Conservation (phyloP, 2,888 invertebrate species). For the Amblyjoppa proteus region DNA sequence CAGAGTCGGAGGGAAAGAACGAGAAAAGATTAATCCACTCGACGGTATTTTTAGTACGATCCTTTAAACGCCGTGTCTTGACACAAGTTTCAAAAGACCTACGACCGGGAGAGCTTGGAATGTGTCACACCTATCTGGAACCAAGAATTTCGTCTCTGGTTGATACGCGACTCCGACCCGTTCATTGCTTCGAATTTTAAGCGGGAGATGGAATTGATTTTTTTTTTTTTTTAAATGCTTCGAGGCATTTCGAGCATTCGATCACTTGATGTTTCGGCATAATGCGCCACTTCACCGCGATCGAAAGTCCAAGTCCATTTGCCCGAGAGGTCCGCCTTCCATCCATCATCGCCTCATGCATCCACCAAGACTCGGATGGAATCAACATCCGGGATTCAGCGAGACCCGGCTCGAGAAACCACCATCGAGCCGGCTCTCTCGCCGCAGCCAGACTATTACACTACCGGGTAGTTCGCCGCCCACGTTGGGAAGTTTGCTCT, state of each 20-base stretch:
- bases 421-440: not conserved
- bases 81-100: not conserved
- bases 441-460: constrained; percentile 42
- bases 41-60: not conserved
- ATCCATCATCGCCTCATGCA: constrained; percentile 29
- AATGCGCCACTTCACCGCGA: not conserved
- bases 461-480: constrained; percentile 3
- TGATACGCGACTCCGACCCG: not conserved
- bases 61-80: not conserved
- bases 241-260: not conserved
- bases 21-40: constrained; percentile 10
- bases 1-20: constrained; percentile 5
- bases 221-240: not conserved
- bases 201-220: not conserved
- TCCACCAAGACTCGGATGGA: constrained; percentile 33
- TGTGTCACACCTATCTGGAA: not conserved
- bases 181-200: not conserved
- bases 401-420: not conserved
- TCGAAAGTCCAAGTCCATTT: constrained; percentile 49
- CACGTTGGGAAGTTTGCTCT: constrained; percentile 12
- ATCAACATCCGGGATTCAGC: constrained; percentile 57
- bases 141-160: not conserved
- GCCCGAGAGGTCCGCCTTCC: constrained; percentile 22
- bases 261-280: constrained; percentile 22
- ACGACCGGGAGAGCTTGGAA: not conserved